These are phyloP conservation scores for Pheucticus melanocephalus DNA, from an alignment of 2,113 vertebrate genomes.

Conservation along the genomic window DNA sequence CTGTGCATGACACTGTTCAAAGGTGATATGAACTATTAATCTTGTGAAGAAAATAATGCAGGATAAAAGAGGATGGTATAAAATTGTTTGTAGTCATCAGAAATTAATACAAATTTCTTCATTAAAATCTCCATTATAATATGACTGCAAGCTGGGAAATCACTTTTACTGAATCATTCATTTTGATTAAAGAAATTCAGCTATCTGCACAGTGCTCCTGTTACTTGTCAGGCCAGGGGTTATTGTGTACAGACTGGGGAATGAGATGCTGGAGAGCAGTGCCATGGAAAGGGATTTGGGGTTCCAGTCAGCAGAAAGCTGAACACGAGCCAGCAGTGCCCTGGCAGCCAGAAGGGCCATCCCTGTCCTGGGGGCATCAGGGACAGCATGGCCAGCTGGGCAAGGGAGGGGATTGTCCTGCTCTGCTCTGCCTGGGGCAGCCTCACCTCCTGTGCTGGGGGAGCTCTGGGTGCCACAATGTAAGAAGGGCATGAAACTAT, in stretches of 20 bases:
- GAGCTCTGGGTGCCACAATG: rapidly evolving
- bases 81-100: not conserved
- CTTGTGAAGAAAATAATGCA: not conserved
- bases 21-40: not conserved
- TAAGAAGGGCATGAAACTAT: rapidly evolving
- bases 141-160: not conserved
- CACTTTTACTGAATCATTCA: not conserved
- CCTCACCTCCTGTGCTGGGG: not conserved
- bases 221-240: not conserved
- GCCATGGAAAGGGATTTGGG: rapidly evolving
- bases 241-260: not conserved
- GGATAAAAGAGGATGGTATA: not conserved
- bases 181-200: not conserved
- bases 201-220: not conserved
- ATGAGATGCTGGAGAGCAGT: rapidly evolving
- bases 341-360: not conserved
- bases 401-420: not conserved
- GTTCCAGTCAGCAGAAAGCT: rapidly evolving
- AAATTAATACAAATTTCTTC: not conserved
- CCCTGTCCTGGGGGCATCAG: not conserved
- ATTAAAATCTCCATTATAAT: not conserved
- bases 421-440: not conserved
- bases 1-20: not conserved
- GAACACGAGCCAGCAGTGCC: not conserved
- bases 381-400: rapidly evolving